phyloP scores from a whole-genome alignment of 2,113 vertebrate species.

The Semnornis frantzii region DNA sequence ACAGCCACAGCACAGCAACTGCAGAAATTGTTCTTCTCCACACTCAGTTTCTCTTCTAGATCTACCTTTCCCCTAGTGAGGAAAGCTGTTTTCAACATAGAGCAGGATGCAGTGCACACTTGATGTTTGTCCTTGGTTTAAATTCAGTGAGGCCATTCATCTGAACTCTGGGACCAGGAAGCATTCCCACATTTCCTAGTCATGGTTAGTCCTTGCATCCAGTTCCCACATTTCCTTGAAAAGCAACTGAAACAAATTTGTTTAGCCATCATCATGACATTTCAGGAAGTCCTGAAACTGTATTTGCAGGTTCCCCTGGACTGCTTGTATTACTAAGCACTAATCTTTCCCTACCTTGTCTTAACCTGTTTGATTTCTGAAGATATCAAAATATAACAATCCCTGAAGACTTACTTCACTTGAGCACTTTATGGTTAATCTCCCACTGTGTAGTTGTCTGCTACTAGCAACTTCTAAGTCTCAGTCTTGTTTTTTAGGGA shows the following conservation, averaged over 20 bases:
- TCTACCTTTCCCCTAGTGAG: background rate
- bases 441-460: background rate
- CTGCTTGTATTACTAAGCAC: background rate
- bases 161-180: background rate
- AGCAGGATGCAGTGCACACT: background rate
- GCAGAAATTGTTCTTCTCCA: background rate
- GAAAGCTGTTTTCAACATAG: background rate
- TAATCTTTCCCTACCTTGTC: background rate
- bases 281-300: background rate
- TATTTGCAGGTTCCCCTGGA: background rate
- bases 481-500: background rate
- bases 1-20: background rate
- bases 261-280: background rate
- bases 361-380: background rate
- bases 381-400: background rate
- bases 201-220: too few species aligned
- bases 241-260: background rate
- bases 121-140: background rate
- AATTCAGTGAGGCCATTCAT: background rate
- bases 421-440: background rate
- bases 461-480: background rate
- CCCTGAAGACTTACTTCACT: background rate
- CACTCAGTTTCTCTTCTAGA: background rate
- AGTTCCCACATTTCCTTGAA: background rate
- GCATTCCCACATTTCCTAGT: background rate